phyloP scores from a whole-genome alignment of 1,140 invertebrate genomes.

The Parasteatoda tepidariorum region DNA sequence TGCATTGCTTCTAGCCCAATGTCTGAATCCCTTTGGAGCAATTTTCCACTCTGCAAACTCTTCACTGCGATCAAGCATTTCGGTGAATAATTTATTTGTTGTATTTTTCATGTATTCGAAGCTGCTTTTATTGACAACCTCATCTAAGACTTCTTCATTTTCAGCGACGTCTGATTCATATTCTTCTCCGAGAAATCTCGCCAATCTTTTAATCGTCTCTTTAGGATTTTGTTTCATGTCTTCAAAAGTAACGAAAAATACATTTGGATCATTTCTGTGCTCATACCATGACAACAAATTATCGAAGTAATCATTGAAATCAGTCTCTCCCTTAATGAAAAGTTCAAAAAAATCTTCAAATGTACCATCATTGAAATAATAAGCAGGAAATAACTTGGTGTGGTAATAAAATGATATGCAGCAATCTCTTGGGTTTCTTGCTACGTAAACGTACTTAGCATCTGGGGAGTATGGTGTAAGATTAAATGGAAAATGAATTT shows the following conservation, averaged over 20 bases:
- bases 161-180: background rate
- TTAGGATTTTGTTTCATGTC: slow-evolving; percentile 44
- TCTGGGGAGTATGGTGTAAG: slow-evolving; percentile 69
- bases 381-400: slow-evolving; percentile 54
- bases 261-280: slow-evolving; percentile 50
- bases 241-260: slow-evolving; percentile 59
- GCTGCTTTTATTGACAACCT: slow-evolving; percentile 50
- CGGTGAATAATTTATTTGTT: slow-evolving; percentile 16
- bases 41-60: slow-evolving; percentile 24
- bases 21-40: slow-evolving; percentile 27
- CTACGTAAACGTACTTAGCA: slow-evolving; percentile 78
- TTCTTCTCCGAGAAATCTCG: slow-evolving; percentile 41
- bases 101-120: slow-evolving; percentile 54
- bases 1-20: slow-evolving; percentile 14
- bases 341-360: slow-evolving; percentile 68
- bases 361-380: slow-evolving; percentile 72
- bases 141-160: slow-evolving; percentile 45
- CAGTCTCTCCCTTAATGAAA: slow-evolving; percentile 66
- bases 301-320: slow-evolving; percentile 66
- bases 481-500: slow-evolving; percentile 62
- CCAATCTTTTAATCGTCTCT: slow-evolving; percentile 10
- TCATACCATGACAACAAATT: slow-evolving; percentile 59
- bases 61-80: slow-evolving; percentile 34
- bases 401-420: slow-evolving; percentile 84
- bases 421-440: slow-evolving; percentile 87